Percentiles rank a stretch among this genome's conserved stretches.
These are phyloP conservation scores for Ennomos fuscantarius DNA, from an alignment of 2,888 invertebrate genomes.

Conservation along the genomic window DNA sequence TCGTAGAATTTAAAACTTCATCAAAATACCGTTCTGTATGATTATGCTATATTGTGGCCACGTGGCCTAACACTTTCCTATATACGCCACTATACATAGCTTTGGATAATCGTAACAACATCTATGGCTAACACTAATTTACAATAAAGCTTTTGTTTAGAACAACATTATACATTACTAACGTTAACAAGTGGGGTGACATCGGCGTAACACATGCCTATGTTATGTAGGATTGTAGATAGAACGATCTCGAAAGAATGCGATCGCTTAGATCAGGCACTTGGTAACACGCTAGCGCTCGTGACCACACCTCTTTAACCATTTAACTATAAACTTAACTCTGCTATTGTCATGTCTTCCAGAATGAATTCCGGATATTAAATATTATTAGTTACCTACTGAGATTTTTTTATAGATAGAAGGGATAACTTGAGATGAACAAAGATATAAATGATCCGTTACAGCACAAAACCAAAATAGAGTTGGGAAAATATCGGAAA, in stretches of 20 bases:
- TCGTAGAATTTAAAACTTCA: too few relatives aligned
- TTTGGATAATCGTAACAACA: constrained; percentile 79
- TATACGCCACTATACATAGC: constrained; percentile 75
- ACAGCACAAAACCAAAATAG: too few relatives aligned
- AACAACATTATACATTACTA: constrained; percentile 72
- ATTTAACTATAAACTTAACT: constrained; percentile 33
- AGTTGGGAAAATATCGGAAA: too few relatives aligned
- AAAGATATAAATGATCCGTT: too few relatives aligned
- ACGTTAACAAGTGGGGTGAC: constrained; percentile 60
- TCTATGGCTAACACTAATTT: constrained; percentile 78
- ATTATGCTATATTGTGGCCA: too few relatives aligned
- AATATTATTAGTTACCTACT: too few relatives aligned
- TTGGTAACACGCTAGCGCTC: constrained; percentile 35
- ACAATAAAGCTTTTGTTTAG: constrained; percentile 81
- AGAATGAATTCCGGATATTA: constrained; percentile 31
- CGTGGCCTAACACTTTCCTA: constrained; percentile 63
- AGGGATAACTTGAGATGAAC: too few relatives aligned
- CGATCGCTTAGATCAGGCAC: constrained; percentile 37
- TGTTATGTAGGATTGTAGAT: constrained; percentile 32
- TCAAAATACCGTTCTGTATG: too few relatives aligned
- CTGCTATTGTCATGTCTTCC: constrained; percentile 40
- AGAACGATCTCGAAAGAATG: constrained; percentile 40
- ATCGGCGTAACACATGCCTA: constrained; percentile 44
- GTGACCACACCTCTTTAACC: constrained; percentile 38
- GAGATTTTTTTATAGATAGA: too few relatives aligned